Evolutionary conservation across 2,797 vertebrate species (phyloP).

Genomic region (Siniperca obscura): DNA sequence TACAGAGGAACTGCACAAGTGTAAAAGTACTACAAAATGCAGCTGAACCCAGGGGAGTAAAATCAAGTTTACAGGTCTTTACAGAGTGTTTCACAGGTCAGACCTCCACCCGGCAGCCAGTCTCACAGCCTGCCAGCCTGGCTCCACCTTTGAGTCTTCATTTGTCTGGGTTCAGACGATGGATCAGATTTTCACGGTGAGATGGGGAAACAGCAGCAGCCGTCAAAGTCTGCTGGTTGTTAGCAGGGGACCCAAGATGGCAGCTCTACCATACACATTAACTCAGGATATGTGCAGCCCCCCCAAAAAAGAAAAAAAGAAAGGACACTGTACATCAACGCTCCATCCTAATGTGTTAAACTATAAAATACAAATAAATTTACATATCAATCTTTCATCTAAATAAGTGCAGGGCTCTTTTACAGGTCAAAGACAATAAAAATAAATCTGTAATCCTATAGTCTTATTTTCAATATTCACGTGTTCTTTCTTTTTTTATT

Average conservation of each 20-base stretch:
- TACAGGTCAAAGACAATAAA: conserved; percentile 68
- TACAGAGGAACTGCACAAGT: conserved; percentile 73
- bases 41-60: conserved; percentile 50
- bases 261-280: conserved; percentile 27
- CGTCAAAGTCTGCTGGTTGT: conserved; percentile 40
- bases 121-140: conserved; percentile 5
- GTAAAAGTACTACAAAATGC: conserved; percentile 77
- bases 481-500: conserved; percentile 49
- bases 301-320: conserved; percentile 2
- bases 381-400: conserved; percentile 65
- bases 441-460: conserved; percentile 67
- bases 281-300: conserved; percentile 39
- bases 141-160: conserved; percentile 9
- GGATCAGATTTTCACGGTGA: conserved; percentile 26
- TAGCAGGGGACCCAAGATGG: conserved; percentile 52
- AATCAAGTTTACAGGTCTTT: conserved; percentile 43
- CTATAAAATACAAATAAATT: conserved; percentile 80
- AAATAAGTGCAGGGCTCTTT: conserved; percentile 62
- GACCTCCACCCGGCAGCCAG: conserved; percentile 18
- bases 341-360: conserved; percentile 62
- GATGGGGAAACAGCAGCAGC: conserved; percentile 31
- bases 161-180: neutral
- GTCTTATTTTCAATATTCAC: conserved; percentile 55
- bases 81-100: conserved; percentile 37
- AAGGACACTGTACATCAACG: conserved; percentile 68